Base-by-base conservation (phyloP, 2,797 vertebrate genomes). In the Antrozous pallidus region DNA sequence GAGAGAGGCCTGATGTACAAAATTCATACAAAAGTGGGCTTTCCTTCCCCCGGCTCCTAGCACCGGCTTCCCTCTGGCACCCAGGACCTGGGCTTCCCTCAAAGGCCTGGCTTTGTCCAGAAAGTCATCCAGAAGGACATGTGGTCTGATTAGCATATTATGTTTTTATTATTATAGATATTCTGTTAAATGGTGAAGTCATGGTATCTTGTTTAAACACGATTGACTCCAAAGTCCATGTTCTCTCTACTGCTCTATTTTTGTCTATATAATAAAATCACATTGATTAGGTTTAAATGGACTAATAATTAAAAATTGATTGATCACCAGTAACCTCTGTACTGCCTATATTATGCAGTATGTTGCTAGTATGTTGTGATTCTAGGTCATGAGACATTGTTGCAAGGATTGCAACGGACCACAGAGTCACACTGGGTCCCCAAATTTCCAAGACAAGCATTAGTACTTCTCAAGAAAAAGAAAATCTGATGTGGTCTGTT, bases 381-480 rank as follows among this genome's bases (percentile, higher is more conserved):
- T 80, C 47, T 70, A 80, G 42, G 42, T 83, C 33, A 63, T 71
- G 18, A 40, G 33, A 89, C 58, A 71, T 91, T 33, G 26, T 51
- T 80, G 42, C 31, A 78, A 93, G 20, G 26, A 89, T 77, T 58
- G n/a, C 26, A 58, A 67, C 5, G 26, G 26, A 42, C 22, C 11
- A 3, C n/a, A 42, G 47, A 86, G 28, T 92, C n/a, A 61, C 33
- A 78, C 77, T 73, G 45, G 12, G 36, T 20, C 10, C 54, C 70
- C 31, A 38, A 14, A 82, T 67, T 78, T 73, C 70, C 8, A 67
- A 89, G 40, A 82, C 31, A 51, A 26, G 40, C 78, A 38, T 77
- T 42, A 80, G 18, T 51, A 75, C 28, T 88, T 79, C n/a, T 42
- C 33, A 33, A 91, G 51, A 70, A 61, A 93, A 93, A 91, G 88